Evolutionary conservation across 2,797 vertebrate genomes (phyloP).

Genomic region (Luscinia megarhynchos): DNA sequence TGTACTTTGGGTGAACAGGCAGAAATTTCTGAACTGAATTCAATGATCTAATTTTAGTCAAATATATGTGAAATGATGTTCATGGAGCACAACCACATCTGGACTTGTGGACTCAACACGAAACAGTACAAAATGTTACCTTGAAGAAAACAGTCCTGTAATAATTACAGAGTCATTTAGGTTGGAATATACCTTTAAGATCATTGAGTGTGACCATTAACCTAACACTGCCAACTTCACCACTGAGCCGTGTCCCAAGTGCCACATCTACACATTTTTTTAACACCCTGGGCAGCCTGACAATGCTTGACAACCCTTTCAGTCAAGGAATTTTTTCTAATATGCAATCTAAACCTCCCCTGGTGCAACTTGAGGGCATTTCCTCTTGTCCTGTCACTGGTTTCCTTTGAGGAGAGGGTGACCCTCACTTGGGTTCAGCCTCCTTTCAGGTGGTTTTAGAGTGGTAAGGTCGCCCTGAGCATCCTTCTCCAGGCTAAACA

Average conservation of each 20-base stretch:
- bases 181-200: background rate
- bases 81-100: background rate
- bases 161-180: background rate
- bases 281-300: background rate
- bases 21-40: conserved; percentile 19
- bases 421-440: background rate
- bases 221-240: background rate
- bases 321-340: background rate
- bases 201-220: background rate
- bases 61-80: background rate
- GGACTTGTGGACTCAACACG: background rate
- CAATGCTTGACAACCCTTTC: background rate
- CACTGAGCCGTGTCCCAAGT: background rate
- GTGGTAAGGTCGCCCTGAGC: background rate
- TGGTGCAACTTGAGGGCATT: background rate
- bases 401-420: background rate
- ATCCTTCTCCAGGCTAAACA: background rate
- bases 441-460: background rate
- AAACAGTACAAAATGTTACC: background rate
- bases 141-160: background rate
- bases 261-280: accelerated
- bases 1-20: background rate
- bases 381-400: background rate
- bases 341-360: background rate
- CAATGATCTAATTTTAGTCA: background rate